Evolutionary conservation across 2,888 invertebrate species (phyloP), one percentile per base, ranked within the genome.

Genomic region (Drosophila mimica): DNA sequence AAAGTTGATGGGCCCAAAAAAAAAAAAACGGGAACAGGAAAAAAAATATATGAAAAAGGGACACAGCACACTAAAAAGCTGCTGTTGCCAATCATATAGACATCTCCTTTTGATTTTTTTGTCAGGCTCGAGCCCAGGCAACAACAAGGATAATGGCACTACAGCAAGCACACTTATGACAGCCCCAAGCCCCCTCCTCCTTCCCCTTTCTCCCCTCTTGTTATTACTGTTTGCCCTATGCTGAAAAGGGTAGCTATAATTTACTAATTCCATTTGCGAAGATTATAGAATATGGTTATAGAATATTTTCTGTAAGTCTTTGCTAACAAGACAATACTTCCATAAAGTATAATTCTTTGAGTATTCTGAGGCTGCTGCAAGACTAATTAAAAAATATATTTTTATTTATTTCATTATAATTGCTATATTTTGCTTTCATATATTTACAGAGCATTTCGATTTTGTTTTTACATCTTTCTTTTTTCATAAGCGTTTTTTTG

Each of bases 31-130:
- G 15, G 8, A 46, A 28, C 8, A 6, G 46, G 15, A 8, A 25
- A 46, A 53, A 40, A 49, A 28, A 52, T 36, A 52, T 36, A 25
- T 30, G 60, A 69, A 81, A 87, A 78, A 81, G 71, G 87, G 87
- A 83, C 84, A 64, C 67, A 61, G 57, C 61, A 64, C 74, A 83
- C 83, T 86, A 79, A 83, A 84, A 85, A 85, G 89, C 85, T 89
- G 88, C 85, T 89, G 88, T 80, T 85, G 89, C 89, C 88, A 89
- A 85, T 85, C 89, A 84, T 87, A 89, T 65, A 82, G 72, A 87
- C 73, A 70, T 69, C 60, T 71, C 43, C 62, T 52, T 53, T 46
- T 46, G 46, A 40, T 65, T 62, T 63, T 75, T 66, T 67, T 73
- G 64, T 62, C 67, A 66, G 77, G 66, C 75, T 57, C 65, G 62